phyloP scores from a whole-genome alignment of 2,113 vertebrate species.

The Rhinichthys klamathensis region DNA sequence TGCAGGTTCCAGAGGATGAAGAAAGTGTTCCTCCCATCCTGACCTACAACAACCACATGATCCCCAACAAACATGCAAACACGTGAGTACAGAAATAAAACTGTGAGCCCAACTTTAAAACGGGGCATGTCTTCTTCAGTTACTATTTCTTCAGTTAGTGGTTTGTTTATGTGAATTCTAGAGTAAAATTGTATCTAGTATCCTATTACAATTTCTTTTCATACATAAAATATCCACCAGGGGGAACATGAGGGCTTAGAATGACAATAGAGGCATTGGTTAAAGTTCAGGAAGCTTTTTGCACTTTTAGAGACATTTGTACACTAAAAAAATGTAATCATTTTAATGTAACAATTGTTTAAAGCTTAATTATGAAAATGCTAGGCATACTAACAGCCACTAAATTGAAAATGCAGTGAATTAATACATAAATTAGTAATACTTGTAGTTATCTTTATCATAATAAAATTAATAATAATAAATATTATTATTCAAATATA shows the following conservation, averaged over 20 bases:
- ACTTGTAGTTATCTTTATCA: background rate
- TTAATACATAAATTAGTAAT: background rate
- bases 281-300: background rate
- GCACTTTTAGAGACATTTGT: background rate
- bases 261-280: background rate
- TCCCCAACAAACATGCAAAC: conserved; percentile 59
- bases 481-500: too few relatives aligned
- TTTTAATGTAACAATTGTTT: background rate
- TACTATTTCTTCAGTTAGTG: too few relatives aligned
- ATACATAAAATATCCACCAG: background rate
- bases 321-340: background rate
- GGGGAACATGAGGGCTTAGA: background rate
- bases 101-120: background rate
- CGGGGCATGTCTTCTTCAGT: background rate
- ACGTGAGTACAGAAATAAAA: conserved; percentile 34
- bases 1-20: conserved; percentile 84
- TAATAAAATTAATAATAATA: too few relatives aligned
- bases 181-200: background rate
- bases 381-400: background rate
- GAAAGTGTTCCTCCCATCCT: conserved; percentile 67
- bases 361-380: background rate
- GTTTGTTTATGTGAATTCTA: too few relatives aligned
- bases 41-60: conserved; percentile 78
- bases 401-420: background rate
- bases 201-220: background rate